Evolutionary conservation across 2,888 invertebrate species (phyloP).

Genomic region (Volucella bombylans): DNA sequence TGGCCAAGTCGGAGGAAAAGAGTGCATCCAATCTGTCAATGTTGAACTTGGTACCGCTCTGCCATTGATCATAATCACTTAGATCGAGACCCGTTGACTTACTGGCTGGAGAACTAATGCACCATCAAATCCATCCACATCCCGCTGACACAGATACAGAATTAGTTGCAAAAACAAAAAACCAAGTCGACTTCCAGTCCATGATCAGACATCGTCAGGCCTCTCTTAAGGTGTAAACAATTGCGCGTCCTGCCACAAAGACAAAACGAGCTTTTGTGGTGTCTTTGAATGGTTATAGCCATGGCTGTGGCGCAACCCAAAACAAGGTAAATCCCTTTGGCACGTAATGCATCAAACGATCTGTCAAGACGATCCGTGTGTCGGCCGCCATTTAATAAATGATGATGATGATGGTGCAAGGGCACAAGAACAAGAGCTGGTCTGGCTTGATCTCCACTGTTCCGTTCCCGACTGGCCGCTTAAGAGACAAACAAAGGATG

Average conservation of each 20-base stretch:
- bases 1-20: constrained; percentile 17
- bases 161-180: constrained; percentile 37
- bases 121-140: constrained; percentile 27
- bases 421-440: constrained; percentile 44
- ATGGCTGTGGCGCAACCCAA: constrained; percentile 2
- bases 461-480: constrained; percentile 21
- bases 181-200: background rate
- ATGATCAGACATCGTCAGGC: constrained; percentile 26
- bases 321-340: constrained; percentile 68
- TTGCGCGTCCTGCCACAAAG: constrained; percentile 51
- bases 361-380: constrained; percentile 59
- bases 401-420: constrained; percentile 59
- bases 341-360: constrained; percentile 72
- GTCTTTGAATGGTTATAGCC: background rate
- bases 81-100: constrained; percentile 70
- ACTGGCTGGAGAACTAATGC: constrained; percentile 42
- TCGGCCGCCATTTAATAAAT: constrained; percentile 60
- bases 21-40: constrained; percentile 64
- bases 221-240: constrained; percentile 57
- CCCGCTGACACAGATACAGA: constrained; percentile 69
- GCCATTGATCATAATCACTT: constrained; percentile 69
- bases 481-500: constrained; percentile 30
- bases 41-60: constrained; percentile 67
- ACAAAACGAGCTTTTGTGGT: constrained; percentile 50
- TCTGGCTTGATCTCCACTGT: background rate